Evolutionary conservation across 2,888 invertebrate genomes (phyloP).

Genomic region (Chrysomela aeneicollis): DNA sequence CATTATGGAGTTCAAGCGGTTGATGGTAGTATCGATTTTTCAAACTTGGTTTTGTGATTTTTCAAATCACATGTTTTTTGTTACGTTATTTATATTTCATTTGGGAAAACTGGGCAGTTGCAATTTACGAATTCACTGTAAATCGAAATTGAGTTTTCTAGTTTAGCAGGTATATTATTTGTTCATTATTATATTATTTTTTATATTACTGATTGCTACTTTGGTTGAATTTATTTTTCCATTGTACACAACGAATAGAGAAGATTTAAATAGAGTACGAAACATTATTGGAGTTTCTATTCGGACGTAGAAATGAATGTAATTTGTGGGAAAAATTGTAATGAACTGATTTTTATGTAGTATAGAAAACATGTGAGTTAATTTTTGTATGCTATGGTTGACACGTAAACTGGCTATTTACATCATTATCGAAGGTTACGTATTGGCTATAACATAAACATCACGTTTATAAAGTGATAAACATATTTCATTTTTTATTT

Average conservation of each 20-base stretch:
- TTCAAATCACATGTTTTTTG: too few species aligned
- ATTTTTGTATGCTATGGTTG: neutral
- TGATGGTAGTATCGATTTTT: too few species aligned
- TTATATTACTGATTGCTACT: neutral
- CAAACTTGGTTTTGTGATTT: too few species aligned
- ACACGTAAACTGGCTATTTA: neutral
- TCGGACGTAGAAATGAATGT: neutral
- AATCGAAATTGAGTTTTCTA: neutral
- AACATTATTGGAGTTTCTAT: neutral
- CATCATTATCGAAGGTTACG: neutral
- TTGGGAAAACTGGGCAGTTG: neutral
- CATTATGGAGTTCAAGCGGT: too few species aligned
- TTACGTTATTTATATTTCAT: neutral
- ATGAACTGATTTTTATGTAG: conserved; percentile 7
- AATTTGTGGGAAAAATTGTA: neutral
- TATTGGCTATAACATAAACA: neutral
- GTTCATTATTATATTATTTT: neutral
- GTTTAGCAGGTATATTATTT: neutral
- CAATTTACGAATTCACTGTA: neutral
- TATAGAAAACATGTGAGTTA: neutral
- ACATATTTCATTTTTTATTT: neutral
- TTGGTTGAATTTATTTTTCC: neutral
- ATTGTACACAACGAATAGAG: neutral
- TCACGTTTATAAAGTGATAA: neutral
- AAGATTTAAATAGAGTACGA: neutral